Percentiles rank a stretch among this genome's conserved stretches.
These are phyloP conservation scores for Meandrina meandrites DNA, from an alignment of 92 coral and sea anemone species.

Conservation along the genomic window DNA sequence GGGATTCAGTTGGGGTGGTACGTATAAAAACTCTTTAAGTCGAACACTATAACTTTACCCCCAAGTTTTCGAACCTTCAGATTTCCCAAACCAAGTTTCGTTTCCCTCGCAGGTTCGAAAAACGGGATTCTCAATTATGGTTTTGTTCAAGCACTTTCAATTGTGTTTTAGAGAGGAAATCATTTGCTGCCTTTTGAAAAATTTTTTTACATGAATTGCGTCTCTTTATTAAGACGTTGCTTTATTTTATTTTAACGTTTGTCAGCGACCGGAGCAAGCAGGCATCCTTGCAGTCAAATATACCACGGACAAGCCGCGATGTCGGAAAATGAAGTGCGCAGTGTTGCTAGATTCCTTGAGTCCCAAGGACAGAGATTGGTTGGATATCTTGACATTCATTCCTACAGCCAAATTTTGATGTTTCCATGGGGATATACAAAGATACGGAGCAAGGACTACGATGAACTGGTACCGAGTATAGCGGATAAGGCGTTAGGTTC, in stretches of 20 bases:
- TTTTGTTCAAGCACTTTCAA: no score
- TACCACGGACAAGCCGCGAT: conserved; percentile 71
- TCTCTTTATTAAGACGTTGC: no score
- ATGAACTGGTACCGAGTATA: conserved; percentile 55
- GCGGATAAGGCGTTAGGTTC: no score
- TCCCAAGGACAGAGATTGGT: conserved; percentile 46
- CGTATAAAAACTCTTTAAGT: background rate
- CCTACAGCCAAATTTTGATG: conserved; percentile 82
- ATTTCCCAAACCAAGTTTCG: no score
- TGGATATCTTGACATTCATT: conserved; percentile 75
- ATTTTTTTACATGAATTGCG: no score
- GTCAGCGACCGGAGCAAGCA: conserved; percentile 47
- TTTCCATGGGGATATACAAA: conserved; percentile 83
- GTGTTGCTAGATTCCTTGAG: conserved; percentile 61
- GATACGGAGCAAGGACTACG: conserved; percentile 39
- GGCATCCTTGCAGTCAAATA: conserved; percentile 65
- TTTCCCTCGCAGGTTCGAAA: no score
- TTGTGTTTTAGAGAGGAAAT: no score
- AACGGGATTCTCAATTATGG: no score
- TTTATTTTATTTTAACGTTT: background rate
- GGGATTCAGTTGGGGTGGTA: conserved; percentile 77
- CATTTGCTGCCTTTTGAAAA: no score
- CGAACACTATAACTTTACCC: no score
- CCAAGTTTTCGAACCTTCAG: no score
- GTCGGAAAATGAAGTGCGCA: conserved; percentile 80